A percentile compares a stretch with the other conserved stretches of the same genome.
Conservation (phyloP, 2,888 invertebrate genomes). For the Eupithecia insigniata region DNA sequence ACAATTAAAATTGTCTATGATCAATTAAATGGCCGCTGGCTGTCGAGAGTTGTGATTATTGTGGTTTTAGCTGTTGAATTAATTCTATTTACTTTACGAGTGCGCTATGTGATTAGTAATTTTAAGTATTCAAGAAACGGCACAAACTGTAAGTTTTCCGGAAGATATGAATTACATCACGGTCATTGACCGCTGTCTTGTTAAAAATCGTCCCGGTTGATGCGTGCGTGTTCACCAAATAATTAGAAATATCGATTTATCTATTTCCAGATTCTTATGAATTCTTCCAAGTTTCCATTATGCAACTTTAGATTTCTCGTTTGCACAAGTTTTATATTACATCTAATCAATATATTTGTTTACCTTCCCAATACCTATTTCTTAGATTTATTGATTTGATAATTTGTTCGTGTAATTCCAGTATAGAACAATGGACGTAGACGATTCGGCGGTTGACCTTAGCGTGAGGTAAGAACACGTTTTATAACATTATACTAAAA, state of each 20-base stretch:
- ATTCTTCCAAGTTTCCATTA: slow-evolving; percentile 4
- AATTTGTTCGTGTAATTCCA: slow-evolving; percentile 58
- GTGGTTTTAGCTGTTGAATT: slow-evolving; percentile 23
- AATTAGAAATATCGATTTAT: slow-evolving; percentile 41
- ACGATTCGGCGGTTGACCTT: slow-evolving; percentile 94
- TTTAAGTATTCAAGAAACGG: background rate
- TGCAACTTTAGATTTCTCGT: background rate
- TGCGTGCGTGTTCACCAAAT: slow-evolving; percentile 66
- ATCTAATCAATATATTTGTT: background rate
- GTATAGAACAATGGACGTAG: slow-evolving; percentile 90
- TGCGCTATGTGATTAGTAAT: slow-evolving; percentile 8
- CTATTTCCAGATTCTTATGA: slow-evolving; percentile 4
- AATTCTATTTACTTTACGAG: slow-evolving; percentile 1
- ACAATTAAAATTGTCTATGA: slow-evolving; percentile 16
- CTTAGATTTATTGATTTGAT: slow-evolving; percentile 53
- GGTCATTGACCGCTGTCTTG: slow-evolving; percentile 43
- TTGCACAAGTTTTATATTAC: background rate
- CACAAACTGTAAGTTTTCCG: slow-evolving; percentile 18
- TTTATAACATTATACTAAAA: slow-evolving; percentile 34
- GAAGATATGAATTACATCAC: slow-evolving; percentile 18
- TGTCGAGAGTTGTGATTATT: slow-evolving; percentile 39
- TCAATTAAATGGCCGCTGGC: slow-evolving; percentile 29
- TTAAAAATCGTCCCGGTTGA: slow-evolving; percentile 57
- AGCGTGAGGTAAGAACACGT: slow-evolving; percentile 88
- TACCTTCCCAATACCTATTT: background rate